These are phyloP conservation scores for Rhogogaster chlorosoma DNA, from an alignment of 2,888 invertebrate species.

Conservation along the genomic window DNA sequence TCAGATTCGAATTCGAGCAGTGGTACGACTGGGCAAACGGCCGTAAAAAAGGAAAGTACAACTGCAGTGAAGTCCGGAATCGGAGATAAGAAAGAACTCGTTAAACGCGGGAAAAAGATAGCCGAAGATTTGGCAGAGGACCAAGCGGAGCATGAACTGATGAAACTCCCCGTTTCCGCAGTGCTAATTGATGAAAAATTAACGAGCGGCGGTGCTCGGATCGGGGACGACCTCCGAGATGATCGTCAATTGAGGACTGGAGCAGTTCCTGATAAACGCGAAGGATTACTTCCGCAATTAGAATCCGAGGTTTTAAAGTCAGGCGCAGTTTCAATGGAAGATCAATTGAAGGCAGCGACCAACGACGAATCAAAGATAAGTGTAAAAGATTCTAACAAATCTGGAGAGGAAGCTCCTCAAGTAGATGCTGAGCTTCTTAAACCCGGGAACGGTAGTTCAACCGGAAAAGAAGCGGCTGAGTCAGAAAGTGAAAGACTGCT, in stretches of 20 bases:
- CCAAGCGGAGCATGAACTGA: background rate
- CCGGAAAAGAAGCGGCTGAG: background rate
- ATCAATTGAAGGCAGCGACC: background rate
- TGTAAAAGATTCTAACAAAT: background rate
- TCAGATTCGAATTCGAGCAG: conserved; percentile 38
- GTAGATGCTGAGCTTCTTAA: background rate
- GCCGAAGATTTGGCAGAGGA: background rate
- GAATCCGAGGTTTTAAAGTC: background rate
- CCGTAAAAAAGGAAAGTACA: background rate
- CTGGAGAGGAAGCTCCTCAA: background rate
- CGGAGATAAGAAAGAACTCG: conserved; percentile 1
- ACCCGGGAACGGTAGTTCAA: background rate
- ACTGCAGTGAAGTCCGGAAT: background rate
- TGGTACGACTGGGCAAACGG: conserved; percentile 3
- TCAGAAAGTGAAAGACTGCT: background rate
- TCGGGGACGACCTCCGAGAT: background rate
- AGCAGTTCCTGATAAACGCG: background rate
- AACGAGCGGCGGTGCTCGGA: background rate
- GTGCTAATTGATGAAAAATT: background rate
- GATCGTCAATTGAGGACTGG: background rate
- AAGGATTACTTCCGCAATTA: background rate
- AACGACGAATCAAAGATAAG: background rate
- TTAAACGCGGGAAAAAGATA: background rate
- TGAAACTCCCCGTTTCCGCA: background rate
- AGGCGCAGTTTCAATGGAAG: background rate